Evolutionary conservation across 1,140 invertebrate species (phyloP).

Genomic region (Brachionus asplanchnoidis): DNA sequence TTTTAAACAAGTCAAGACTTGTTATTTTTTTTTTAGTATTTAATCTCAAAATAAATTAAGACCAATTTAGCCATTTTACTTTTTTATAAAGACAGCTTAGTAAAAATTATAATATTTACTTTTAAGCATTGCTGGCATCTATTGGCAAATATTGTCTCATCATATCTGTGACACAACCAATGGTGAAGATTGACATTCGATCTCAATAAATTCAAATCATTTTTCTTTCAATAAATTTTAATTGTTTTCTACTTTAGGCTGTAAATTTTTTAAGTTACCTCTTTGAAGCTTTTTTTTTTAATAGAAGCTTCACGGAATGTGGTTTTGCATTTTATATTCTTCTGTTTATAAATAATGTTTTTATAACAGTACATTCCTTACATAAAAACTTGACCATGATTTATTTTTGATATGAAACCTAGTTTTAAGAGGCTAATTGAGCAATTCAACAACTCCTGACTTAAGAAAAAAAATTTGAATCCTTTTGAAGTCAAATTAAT

Average conservation of each 20-base stretch:
- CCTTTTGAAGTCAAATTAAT: no score
- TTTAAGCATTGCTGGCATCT: slow-evolving; percentile 26
- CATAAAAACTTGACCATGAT: no score
- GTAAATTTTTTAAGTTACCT: background rate
- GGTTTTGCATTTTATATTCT: slow-evolving; percentile 14
- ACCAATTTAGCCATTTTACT: background rate
- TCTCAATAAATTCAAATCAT: background rate
- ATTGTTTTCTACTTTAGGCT: background rate
- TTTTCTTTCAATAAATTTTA: background rate
- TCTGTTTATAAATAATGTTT: background rate
- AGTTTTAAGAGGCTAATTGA: no score
- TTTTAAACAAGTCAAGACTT: no score
- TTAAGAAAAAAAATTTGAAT: no score
- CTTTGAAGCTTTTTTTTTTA: slow-evolving; percentile 27
- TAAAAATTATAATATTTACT: background rate
- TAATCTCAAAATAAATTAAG: background rate
- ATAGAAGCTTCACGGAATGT: slow-evolving; percentile 9
- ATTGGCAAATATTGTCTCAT: slow-evolving; percentile 4
- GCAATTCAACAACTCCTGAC: no score
- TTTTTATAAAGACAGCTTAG: background rate
- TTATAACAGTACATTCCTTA: background rate
- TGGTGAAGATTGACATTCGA: slow-evolving; percentile 3
- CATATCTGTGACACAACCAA: slow-evolving; percentile 14
- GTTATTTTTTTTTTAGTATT: no score
- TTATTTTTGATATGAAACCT: no score